Base-by-base conservation (phyloP, 2,113 vertebrate species). In the Dissostichus mawsoni region DNA sequence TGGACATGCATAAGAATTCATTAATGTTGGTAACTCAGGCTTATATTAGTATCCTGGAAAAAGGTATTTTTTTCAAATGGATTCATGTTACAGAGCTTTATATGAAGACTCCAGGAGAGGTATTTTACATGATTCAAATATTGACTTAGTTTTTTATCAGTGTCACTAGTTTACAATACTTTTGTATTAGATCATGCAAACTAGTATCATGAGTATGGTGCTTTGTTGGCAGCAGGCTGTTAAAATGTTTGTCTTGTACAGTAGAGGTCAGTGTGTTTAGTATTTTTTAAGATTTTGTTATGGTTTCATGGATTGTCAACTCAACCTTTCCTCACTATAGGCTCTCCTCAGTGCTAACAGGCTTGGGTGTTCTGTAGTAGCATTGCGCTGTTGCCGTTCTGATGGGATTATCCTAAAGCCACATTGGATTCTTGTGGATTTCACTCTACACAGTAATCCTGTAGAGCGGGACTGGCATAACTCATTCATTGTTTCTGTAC, bases 271-370 rank as follows among this genome's bases (percentile, higher is more conserved):
- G 70, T 87, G 47, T 78, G 64, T 85, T 80, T 57, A 66, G 55
- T 78, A 23, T 59, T 6, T 67, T 71, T 50, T 91, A 89, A 90
- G 80, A 41, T 41, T 41, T 41, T 41, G 36, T 41, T 41, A 41
- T 41, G 36, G 36, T 41, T 41, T 41, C 7, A 91, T 94, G 89
- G 90, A 90, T 88, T 93, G 86, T 89, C 86, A 95, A 51, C 64
- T 5, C 51, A 58, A 76, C 74, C 74, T 94, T 93, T 90, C 84
- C 96, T 92, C 85, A 90, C 83, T 95, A 11, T 87, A 95, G 96
- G 94, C 95, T 97, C 90, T 96, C 95, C 89, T 96, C 95, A 96
- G 94, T 95, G 95, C 93, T 96, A 93, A 94, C 95, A 95, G 95
- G 95, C 95, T 94, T 95, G 93, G 95, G 94, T 93, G 92, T 93